Base-by-base conservation (phyloP, 2,888 invertebrate genomes). In the Allophyes oxyacanthae region DNA sequence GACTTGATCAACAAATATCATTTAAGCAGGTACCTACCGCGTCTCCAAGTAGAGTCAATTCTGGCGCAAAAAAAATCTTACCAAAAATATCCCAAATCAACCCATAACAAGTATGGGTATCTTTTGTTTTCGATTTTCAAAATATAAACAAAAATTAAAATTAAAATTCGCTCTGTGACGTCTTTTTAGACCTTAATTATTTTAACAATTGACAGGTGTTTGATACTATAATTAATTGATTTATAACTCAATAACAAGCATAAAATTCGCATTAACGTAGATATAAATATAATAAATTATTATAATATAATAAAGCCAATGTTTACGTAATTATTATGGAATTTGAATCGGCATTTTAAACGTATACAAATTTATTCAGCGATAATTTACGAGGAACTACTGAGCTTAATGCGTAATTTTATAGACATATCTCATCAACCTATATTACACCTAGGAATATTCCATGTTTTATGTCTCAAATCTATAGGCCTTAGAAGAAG, bases 341-440 rank as follows among this genome's bases (percentile, higher is more conserved):
- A 71, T 71, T 66, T 42, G 32, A 38, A 9, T 36, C 15, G 42
- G 45, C 49, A 50, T 67, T 34, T 42, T 48, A 46, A 70, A 49
- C 10, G 7, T 53, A 60, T 50, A 30, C 55, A 57, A 66, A 71
- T 71, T 20, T 44, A 64, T 66, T 65, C 56, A 40, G 42, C 54
- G 48, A 54, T 64, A 43, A 48, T 56, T 64, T 53, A 50, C 49
- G 36, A 45, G 32, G 40, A 20, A 37, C 37, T 30, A 46, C 26
- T 7, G 13, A 43, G 9, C 43, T 10, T 9, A 36, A 9, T 20
- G 37, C 25, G 8, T 38, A 48, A 42, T 44, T 58, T 58, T 40
- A 54, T 38, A 48, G 38, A 14, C 3, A 36, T n/a, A n/a, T 33
- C 8, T 36, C 13, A 53, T 53, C 34, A 44, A 48, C 15, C 10